A percentile compares a stretch with the other conserved stretches of the same genome.
These are phyloP conservation scores for Holacanthella duospinosa DNA, from an alignment of 2,888 invertebrate genomes.

Conservation along the genomic window DNA sequence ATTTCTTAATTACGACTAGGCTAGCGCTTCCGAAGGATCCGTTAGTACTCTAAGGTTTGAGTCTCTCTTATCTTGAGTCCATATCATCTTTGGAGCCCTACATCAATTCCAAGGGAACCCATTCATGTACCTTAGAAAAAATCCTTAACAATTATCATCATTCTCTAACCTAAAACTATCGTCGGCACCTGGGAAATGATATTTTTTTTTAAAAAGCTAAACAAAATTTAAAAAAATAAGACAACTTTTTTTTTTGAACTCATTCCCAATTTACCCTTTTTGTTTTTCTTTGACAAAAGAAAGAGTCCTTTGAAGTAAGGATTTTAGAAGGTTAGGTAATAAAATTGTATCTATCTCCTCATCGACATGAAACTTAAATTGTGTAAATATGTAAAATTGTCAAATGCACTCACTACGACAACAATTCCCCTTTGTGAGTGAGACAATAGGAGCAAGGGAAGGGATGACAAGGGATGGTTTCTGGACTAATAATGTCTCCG, in stretches of 20 bases:
- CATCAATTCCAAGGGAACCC: too few species aligned
- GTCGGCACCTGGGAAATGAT: neutral
- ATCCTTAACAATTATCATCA: too few species aligned
- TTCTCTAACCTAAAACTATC: neutral
- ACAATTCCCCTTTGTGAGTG: too few species aligned
- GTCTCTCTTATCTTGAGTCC: neutral
- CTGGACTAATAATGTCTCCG: too few species aligned
- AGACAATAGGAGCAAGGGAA: too few species aligned
- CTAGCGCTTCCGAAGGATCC: conserved; percentile 16
- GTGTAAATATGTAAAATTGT: conserved; percentile 19
- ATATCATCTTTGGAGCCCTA: too few species aligned
- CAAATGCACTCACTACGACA: too few species aligned
- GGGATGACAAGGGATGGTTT: too few species aligned
- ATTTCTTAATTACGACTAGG: conserved; percentile 18
- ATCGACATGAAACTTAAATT: conserved; percentile 26
- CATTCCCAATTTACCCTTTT: too few species aligned
- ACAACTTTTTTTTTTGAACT: too few species aligned
- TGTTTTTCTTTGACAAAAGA: neutral
- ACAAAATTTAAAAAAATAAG: too few species aligned
- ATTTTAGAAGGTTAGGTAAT: conserved; percentile 13
- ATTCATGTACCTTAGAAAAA: neutral
- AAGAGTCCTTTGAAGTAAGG: neutral
- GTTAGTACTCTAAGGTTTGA: neutral
- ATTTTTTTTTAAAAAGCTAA: too few species aligned
- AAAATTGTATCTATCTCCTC: conserved; percentile 21